phyloP scores from a whole-genome alignment of 2,797 vertebrate genomes.

The Myiotriccus ornatus region DNA sequence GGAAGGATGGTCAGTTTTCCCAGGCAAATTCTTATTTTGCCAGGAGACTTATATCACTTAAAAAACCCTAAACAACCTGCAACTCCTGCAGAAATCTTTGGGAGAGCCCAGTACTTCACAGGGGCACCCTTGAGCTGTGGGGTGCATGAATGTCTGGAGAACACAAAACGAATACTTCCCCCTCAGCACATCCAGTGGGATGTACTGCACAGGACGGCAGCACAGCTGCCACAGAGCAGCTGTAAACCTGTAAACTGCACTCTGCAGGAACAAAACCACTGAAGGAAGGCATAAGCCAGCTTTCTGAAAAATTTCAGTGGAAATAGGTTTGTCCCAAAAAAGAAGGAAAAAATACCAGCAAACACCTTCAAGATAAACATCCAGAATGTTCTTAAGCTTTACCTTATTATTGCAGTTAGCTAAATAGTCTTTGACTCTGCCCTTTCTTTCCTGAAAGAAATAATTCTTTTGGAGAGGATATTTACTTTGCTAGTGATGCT shows the following conservation, averaged over 20 bases:
- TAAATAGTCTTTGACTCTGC: neutral
- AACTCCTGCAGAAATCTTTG: neutral
- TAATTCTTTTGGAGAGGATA: neutral
- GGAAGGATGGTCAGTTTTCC: neutral
- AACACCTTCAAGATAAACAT: neutral
- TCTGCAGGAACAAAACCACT: neutral
- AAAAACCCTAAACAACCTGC: neutral
- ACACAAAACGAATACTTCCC: fast-evolving
- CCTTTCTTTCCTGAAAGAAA: neutral
- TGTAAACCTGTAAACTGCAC: neutral
- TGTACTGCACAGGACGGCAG: neutral
- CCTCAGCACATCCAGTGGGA: neutral
- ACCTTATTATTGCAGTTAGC: neutral
- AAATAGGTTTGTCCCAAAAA: neutral
- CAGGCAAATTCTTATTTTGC: neutral
- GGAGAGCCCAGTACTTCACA: neutral
- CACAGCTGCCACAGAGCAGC: neutral
- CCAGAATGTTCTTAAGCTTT: neutral
- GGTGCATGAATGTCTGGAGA: fast-evolving
- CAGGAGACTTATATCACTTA: neutral
- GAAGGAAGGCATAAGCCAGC: neutral
- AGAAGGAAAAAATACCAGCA: neutral
- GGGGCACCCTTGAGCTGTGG: neutral
- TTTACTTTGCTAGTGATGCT: neutral
- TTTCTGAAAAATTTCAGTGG: neutral